Evolutionary conservation across 2,888 invertebrate species (phyloP), one percentile per base, ranked within the genome.

Genomic region (Xylocampa areola): DNA sequence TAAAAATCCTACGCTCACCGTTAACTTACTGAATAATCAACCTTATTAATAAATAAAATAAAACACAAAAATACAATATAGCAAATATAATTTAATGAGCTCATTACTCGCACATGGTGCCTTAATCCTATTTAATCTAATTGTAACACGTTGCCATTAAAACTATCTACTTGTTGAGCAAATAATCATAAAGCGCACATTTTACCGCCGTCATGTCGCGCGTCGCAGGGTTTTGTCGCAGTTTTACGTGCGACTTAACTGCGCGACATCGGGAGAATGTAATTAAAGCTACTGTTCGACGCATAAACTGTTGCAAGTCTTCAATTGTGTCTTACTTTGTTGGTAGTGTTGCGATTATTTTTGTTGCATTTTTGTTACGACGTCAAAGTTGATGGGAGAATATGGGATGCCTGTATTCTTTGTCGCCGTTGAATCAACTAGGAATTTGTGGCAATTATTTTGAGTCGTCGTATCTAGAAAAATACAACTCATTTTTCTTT

Each of bases 151-250:
- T 55, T 51, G 30, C 58, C 73, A 62, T 73, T 43, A 73, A 61
- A 70, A 70, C 70, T 76, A 70, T 76, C 68, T 82, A 89, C 89
- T 85, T 88, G 87, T 89, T 90, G 88, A 86, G 74, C 84, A 84
- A 86, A 89, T 86, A 88, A 87, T 84, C 84, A 86, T 88, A 90
- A 88, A 88, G 77, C 68, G 76, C 63, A 52, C 64, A 63, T 73
- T 76, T 73, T 70, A 76, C 63, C 62, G 37, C 37, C 66, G 58
- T 40, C 33, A 45, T 35, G 59, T 55, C 54, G 53, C 73, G 59
- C 40, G 73, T 73, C 64, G 47, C 48, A 44, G 73, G 69, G 64
- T 75, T 75, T 69, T 62, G 77, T 72, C 70, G 68, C 57, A 68
- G 66, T 66, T 72, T 68, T 68, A 72, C 59, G 64, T 59, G 57